Base-by-base conservation (phyloP, 1,140 invertebrate genomes). In the Neodiprion fabricii region DNA sequence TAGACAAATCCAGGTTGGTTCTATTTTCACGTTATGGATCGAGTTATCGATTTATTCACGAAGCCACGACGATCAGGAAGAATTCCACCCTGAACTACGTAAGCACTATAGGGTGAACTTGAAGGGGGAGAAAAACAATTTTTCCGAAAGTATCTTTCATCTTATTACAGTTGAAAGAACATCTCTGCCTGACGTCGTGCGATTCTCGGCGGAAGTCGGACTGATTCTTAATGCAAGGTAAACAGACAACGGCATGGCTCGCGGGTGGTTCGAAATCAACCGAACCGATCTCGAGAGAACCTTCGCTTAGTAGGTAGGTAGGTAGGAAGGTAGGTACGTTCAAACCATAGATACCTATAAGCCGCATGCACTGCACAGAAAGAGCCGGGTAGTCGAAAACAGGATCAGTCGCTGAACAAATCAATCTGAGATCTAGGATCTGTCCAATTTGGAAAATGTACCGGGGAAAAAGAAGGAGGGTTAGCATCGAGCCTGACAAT, bases 161-260 rank as follows among this genome's bases (percentile, higher is more conserved):
- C 53, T 61, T 61, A 61, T 61, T 61, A 61, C 53, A 61, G 53
- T 61, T 17, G 53, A 61, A 17, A 61, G 53, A 61, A 61, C 53
- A 61, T 61, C 53, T 61, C 53, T 61, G 53, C 53, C 53, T 17
- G 28, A 5, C 53, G 9, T 61, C n/a, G 53, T 61, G 11, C 11
- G 28, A 40, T 40, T 40, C 11, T 9, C n/a, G 69, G 74, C 74
- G 74, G 73, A 78, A 78, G 79, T 79, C 74, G 76, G 28, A 70
- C 67, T 74, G 73, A 78, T 77, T 78, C 77, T 77, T 80, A 80
- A 80, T 82, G 78, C 80, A 74, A 71, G 74, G 79, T 77, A 82
- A 77, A 82, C 78, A 74, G 69, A 77, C 76, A 78, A 75, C 72
- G 75, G 70, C 66, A 5, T 40, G 28, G 28, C 28, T 61, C 53